Base-by-base conservation (phyloP, 2,797 vertebrate species). In the Mycteria americana region DNA sequence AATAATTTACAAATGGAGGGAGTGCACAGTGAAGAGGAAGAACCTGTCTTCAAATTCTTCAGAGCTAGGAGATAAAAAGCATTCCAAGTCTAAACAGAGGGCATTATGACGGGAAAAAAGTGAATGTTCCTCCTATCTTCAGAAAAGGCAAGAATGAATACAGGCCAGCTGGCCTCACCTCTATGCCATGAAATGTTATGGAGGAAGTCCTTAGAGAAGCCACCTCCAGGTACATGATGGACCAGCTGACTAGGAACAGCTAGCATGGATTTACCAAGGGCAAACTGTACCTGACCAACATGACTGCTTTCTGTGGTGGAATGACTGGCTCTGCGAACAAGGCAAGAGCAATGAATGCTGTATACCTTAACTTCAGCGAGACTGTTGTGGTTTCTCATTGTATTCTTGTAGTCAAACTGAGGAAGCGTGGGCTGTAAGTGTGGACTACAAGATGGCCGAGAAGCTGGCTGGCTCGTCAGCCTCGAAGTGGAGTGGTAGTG, bases 211-310 rank as follows among this genome's bases (percentile, higher is more conserved):
- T 88, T 60, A 35, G 21, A 39, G 48, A 76, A 90, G 28, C 8
- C 16, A 27, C 3, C 5, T 88, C 21, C 33, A 18, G 6, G 11
- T n/a, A 25, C 0, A 0, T 8, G 22, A 22, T 33, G 67, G 33
- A 24, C 23, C 41, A 60, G 27, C 22, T 62, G 19, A 18, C 37
- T 77, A 17, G 48, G 31, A 45, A 13, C 11, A 19, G 17, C 13
- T 59, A 8, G 9, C 13, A 10, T 68, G 0, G 7, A 24, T 76
- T 57, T 35, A 69, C 24, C 4, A 22, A 25, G 25, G 27, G 11
- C 18, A 37, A 27, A 41, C 11, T n/a, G 6, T 37, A 45, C 37
- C 25, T 73, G 59, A 48, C 41, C 50, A 43, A 11, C 30, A 5
- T 1, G 5, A 9, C 13, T 35, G 17, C 25, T 50, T 70, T 48